These are phyloP conservation scores for Masticophis lateralis DNA, from an alignment of 2,797 vertebrate genomes.

Conservation along the genomic window DNA sequence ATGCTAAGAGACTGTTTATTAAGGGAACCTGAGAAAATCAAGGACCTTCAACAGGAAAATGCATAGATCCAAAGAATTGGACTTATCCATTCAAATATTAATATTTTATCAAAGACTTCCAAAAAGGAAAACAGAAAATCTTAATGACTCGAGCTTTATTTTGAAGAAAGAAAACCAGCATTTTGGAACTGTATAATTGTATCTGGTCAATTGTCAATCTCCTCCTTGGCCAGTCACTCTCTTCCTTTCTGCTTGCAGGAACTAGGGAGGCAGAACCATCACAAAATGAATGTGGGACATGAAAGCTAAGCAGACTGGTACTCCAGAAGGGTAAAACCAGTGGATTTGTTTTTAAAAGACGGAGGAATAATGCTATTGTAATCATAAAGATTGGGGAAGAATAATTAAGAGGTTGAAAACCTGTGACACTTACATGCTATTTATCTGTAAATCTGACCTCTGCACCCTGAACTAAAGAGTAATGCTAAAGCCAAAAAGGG, in stretches of 20 bases:
- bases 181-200: background rate
- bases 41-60: background rate
- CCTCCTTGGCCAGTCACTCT: background rate
- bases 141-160: background rate
- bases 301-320: background rate
- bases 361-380: background rate
- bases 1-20: background rate
- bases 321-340: background rate
- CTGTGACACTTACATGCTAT: background rate
- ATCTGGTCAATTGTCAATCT: background rate
- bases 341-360: background rate
- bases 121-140: background rate
- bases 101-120: background rate
- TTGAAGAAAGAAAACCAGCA: background rate
- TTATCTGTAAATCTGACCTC: background rate
- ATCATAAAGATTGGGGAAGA: background rate
- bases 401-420: background rate
- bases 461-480: background rate
- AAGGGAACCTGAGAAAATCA: background rate
- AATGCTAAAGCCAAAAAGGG: background rate
- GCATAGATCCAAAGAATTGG: background rate
- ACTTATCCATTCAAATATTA: background rate
- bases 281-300: background rate
- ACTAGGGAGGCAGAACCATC: background rate
- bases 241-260: background rate